These are phyloP conservation scores for Pseudomyrmex cubaensis DNA, from an alignment of 1,140 invertebrate genomes.

Conservation along the genomic window DNA sequence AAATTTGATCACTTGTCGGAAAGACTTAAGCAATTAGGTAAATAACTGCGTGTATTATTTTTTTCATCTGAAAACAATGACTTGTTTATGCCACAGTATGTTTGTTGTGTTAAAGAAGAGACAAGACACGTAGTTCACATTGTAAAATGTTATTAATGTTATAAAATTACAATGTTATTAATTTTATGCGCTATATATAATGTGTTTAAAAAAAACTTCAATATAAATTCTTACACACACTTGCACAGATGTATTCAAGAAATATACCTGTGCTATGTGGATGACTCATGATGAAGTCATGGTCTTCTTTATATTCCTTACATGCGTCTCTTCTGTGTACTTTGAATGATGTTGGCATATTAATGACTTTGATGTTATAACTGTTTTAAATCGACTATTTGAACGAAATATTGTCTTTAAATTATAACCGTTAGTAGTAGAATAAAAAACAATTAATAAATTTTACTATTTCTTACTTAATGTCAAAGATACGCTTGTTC, in stretches of 20 bases:
- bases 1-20: slow-evolving; percentile 76
- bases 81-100: neutral
- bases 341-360: slow-evolving; percentile 59
- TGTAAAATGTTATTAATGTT: neutral
- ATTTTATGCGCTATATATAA: neutral
- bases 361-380: slow-evolving; percentile 58
- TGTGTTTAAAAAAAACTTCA: slow-evolving; percentile 21
- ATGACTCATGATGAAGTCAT: slow-evolving; percentile 74
- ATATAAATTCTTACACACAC: neutral
- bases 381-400: neutral
- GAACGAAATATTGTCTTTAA: neutral
- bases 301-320: slow-evolving; percentile 70
- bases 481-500: neutral
- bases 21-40: slow-evolving; percentile 77
- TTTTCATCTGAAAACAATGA: neutral
- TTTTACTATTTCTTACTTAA: slow-evolving; percentile 2
- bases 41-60: slow-evolving; percentile 4
- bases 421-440: neutral
- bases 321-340: slow-evolving; percentile 54
- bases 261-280: slow-evolving; percentile 40
- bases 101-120: neutral
- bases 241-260: no score
- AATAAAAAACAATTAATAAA: slow-evolving; percentile 4
- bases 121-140: neutral
- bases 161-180: neutral